A percentile compares a stretch with the other conserved stretches of the same genome.
Evolutionary conservation across 2,888 invertebrate species (phyloP).

Genomic region (Euproctis similis): DNA sequence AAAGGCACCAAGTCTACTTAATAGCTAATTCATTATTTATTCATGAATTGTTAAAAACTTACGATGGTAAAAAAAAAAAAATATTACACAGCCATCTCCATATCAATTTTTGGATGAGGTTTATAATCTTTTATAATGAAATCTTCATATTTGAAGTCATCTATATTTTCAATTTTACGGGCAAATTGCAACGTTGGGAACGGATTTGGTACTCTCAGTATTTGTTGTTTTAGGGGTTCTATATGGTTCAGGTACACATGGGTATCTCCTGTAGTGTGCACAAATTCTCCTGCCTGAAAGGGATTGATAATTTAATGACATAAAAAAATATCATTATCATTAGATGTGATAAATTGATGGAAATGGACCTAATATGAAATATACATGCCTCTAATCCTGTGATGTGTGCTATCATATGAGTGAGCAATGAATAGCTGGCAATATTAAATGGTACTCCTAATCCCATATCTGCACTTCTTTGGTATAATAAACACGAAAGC

Average conservation of each 20-base stretch:
- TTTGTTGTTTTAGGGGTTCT: conserved; percentile 86
- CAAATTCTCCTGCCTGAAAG: conserved; percentile 90
- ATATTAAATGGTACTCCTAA: conserved; percentile 99
- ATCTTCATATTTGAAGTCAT: conserved; percentile 91
- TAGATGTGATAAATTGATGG: too few relatives aligned
- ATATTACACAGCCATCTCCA: conserved; percentile 91
- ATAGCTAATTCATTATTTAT: too few relatives aligned
- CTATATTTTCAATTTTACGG: conserved; percentile 83
- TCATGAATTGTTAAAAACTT: too few relatives aligned
- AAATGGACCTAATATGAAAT: too few relatives aligned
- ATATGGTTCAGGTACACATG: conserved; percentile 96
- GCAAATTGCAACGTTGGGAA: conserved; percentile 90
- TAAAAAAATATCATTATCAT: too few relatives aligned
- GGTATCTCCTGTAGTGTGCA: conserved; percentile 96
- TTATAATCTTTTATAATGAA: conserved; percentile 89
- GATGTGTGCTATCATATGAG: conserved; percentile 96
- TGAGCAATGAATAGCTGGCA: conserved; percentile 95
- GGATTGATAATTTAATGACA: conserved; percentile 3
- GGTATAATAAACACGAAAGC: conserved; percentile 94
- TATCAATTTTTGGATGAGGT: conserved; percentile 91
- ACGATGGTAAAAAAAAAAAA: neutral
- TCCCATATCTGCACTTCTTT: conserved; percentile 98
- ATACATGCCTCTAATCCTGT: conserved; percentile 86
- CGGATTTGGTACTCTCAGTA: conserved; percentile 83
- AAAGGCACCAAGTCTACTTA: too few relatives aligned